Conservation (phyloP, 2,797 vertebrate genomes). For the Lepidocolaptes lacrymiger region DNA sequence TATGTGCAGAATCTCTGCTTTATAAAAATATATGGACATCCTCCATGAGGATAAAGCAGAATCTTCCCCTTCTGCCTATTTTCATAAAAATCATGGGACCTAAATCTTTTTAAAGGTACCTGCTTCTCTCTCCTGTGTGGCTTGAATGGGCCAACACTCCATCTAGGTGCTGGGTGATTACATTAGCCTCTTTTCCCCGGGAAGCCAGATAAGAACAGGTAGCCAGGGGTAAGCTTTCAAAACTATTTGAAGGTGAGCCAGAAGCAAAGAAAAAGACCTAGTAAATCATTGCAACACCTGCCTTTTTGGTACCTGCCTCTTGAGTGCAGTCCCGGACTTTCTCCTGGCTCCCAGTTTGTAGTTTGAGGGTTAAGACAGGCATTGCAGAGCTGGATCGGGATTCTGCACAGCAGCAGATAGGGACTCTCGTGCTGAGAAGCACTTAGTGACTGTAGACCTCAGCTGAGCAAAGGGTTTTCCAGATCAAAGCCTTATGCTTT, state of each 20-base stretch:
- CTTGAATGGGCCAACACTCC: neutral
- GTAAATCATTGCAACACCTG: neutral
- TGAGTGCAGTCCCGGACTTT: accelerated
- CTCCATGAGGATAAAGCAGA: neutral
- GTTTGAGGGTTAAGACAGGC: neutral
- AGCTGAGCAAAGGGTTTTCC: neutral
- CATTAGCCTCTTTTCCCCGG: neutral
- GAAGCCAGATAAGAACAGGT: neutral
- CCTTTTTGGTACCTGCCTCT: neutral
- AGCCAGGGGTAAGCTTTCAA: neutral
- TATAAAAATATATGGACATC: neutral
- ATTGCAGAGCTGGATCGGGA: neutral
- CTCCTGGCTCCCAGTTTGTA: neutral
- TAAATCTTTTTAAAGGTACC: neutral
- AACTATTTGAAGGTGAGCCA: neutral
- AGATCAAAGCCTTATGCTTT: neutral
- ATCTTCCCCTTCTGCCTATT: neutral
- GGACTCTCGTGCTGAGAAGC: neutral
- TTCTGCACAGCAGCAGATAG: neutral
- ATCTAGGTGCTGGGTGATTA: neutral
- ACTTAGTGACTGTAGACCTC: neutral
- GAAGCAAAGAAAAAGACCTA: neutral
- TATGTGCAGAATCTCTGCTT: neutral
- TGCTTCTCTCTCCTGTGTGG: neutral
- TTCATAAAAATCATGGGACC: neutral